phyloP scores from a whole-genome alignment of 2,888 invertebrate genomes.

The Lasius platythorax region DNA sequence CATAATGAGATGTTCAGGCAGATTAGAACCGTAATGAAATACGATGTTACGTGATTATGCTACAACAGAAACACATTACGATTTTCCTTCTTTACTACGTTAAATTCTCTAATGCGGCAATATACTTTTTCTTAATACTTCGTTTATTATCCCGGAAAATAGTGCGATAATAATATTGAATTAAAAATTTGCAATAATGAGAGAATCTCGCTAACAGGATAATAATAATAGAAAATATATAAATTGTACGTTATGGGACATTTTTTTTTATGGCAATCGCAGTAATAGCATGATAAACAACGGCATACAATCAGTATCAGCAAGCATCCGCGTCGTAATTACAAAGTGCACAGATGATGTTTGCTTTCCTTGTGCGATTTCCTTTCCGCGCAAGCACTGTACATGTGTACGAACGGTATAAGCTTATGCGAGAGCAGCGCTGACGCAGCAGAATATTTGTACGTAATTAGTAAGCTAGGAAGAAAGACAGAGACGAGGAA shows the following conservation, averaged over 20 bases:
- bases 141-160: not conserved
- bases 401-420: slow-evolving; percentile 21
- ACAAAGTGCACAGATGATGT: slow-evolving; percentile 41
- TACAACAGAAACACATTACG: not conserved
- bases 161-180: not conserved
- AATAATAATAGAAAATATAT: not conserved
- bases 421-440: slow-evolving; percentile 44
- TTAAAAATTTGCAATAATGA: not conserved
- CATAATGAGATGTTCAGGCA: slow-evolving; percentile 7
- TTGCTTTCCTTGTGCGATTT: slow-evolving; percentile 45
- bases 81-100: not conserved
- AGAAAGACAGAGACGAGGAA: slow-evolving; percentile 58
- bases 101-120: not conserved
- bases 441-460: slow-evolving; percentile 72
- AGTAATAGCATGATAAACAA: slow-evolving; percentile 45
- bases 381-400: slow-evolving; percentile 28
- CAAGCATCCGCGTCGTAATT: slow-evolving; percentile 28
- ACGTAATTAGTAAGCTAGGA: slow-evolving; percentile 80
- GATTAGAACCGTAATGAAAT: not conserved
- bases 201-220: not conserved
- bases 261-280: not conserved
- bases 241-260: not conserved
- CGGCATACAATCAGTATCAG: slow-evolving; percentile 41
- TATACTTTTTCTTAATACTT: not conserved
- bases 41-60: not conserved